phyloP scores from a whole-genome alignment of 2,888 invertebrate species.

The Linnaemya tessellans region DNA sequence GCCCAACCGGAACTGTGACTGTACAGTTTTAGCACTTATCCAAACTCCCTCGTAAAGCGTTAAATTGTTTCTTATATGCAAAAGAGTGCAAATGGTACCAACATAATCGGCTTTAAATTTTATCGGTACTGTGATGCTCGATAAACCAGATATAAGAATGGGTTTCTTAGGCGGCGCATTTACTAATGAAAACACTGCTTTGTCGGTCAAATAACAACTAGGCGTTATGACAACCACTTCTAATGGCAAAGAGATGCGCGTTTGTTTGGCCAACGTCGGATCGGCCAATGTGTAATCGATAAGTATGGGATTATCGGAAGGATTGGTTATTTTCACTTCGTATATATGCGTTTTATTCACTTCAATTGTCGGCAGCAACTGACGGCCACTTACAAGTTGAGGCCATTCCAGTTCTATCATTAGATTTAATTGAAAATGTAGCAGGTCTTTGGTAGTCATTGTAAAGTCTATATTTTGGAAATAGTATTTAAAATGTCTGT shows the following conservation, averaged over 20 bases:
- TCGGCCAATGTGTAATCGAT: conserved; percentile 81
- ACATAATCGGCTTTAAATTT: conserved; percentile 78
- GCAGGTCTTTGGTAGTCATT: conserved; percentile 80
- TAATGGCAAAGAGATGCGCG: conserved; percentile 79
- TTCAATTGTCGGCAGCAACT: conserved; percentile 80
- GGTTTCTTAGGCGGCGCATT: conserved; percentile 75
- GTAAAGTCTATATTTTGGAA: conserved; percentile 80
- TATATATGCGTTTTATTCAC: conserved; percentile 79
- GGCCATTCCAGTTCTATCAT: conserved; percentile 83
- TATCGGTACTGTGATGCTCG: conserved; percentile 78
- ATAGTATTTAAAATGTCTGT: conserved; percentile 80
- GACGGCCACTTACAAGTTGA: conserved; percentile 80
- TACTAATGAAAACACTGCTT: conserved; percentile 79
- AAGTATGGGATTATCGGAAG: conserved; percentile 79
- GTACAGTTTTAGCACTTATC: conserved; percentile 92
- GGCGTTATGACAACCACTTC: conserved; percentile 81
- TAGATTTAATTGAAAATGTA: conserved; percentile 80
- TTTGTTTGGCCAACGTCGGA: conserved; percentile 78
- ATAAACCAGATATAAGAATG: conserved; percentile 77
- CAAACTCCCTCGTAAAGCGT: conserved; percentile 94
- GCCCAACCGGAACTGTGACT: conserved; percentile 94
- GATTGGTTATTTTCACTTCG: conserved; percentile 81
- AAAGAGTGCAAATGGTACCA: conserved; percentile 81
- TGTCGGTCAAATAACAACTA: conserved; percentile 81
- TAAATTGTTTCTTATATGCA: conserved; percentile 92